Evolutionary conservation across 92 coral and sea anemone genomes (phyloP), one percentile per base, ranked within the genome.

Genomic region (Micromussa lordhowensis): DNA sequence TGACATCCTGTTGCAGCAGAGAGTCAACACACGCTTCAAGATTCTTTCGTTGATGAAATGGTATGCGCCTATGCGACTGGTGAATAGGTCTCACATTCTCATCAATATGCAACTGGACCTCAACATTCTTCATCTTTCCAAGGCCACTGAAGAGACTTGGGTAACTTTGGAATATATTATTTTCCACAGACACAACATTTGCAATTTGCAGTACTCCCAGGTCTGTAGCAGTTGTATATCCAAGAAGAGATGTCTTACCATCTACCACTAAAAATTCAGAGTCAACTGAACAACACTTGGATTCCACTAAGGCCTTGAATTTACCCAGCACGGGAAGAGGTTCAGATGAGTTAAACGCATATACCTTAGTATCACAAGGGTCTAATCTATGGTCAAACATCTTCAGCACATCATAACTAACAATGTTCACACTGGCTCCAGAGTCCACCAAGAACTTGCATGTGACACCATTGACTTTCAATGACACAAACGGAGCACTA

Each of bases 101-200:
- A 88, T 93, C 87, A 22, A 93, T 84, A 51, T 93, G 94, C 78
- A 93, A 74, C 30, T 85, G 74, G 49, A 91, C 94, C 79, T 93
- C 77, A 55, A 90, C 88, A 83, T 68, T 82, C 68, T 87, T 87
- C 90, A 90, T 78, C 69, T 90, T 90, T 87, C 95, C 96, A 64
- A 93, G 94, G 32, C 92, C 94, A 70, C 82, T 77, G 54, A 90
- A 93, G 11, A 90, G 75, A 72, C 58, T 83, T 36, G 66, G 77
- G 78, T 91, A 88, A 24, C 71, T 29, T 32, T 57, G 24, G 64
- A 90, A 79, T 7, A 82, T 72, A 69, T 83, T 72, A 54, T 63
- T 70, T 17, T 72, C 78, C 84, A 83, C 88, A 54, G 89, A 84
- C 53, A 84, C 89, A 68, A 77, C 88, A 84, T 78, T 84, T 68